Evolutionary conservation across 2,113 vertebrate species (phyloP), one percentile per base, ranked within the genome.

Genomic region (Glaucidium brasilianum): DNA sequence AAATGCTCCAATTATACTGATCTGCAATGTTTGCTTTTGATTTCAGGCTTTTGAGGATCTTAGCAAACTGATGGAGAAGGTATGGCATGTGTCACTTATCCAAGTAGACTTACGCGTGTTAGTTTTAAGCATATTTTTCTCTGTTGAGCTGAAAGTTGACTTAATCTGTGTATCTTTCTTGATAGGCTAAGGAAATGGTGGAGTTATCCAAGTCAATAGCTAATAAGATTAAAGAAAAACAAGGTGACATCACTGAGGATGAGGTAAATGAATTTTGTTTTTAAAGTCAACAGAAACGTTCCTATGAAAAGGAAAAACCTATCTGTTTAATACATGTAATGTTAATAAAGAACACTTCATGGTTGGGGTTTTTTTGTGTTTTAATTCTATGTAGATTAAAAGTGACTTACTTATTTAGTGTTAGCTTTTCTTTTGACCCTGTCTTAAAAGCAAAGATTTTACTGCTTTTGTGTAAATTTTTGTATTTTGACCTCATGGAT

Each of bases 181-280:
- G 74, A 90, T 92, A 99, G 99, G 99, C 99, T 92, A 99, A 99
- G 95, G 99, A 99, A 98, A 99, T 99, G 99, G 99, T 99, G 92
- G 99, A 99, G 76, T 96, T 99, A 92, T 99, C 99, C 66, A 99
- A 98, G 97, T 99, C 99, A 80, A 99, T 99, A 89, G 99, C 99
- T 84, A 99, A 98, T 97, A 99, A 99, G 97, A 99, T 99, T 93
- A 99, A 99, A 98, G 99, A 99, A 92, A 99, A 99, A 90, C 99
- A 99, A 95, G 99, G 99, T 69, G 99, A 99, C 94, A 99, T 99
- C 97, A 99, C 99, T 75, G 99, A 99, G 97, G 99, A 99, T 96
- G 99, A 99, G 99, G 99, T 99, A 96, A 97, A 93, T 94, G 12
- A 23, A 30, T 83, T 60, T 59, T 64, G 32, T 30, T 91, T 91